Conservation (phyloP, 1,140 invertebrate genomes). For the Eufriesea mexicana region DNA sequence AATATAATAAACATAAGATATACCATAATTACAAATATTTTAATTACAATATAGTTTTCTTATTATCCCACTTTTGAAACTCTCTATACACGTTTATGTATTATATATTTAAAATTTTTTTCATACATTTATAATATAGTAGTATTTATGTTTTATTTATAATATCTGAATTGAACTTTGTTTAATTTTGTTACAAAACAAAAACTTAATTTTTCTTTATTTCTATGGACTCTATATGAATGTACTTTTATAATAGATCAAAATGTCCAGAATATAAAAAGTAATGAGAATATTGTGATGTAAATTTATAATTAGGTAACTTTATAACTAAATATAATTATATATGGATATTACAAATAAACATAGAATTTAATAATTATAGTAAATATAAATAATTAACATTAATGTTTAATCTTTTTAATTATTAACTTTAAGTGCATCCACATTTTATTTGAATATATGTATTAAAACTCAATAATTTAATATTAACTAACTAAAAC, state of each 20-base stretch:
- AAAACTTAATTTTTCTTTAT: neutral
- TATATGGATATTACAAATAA: too few species aligned
- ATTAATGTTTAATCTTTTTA: too few species aligned
- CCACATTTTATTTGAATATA: constrained; percentile 1
- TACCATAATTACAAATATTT: neutral
- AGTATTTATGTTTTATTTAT: neutral
- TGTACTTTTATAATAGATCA: neutral
- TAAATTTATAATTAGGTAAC: too few species aligned
- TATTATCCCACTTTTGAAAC: constrained; percentile 10
- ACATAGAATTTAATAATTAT: too few species aligned
- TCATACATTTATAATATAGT: neutral
- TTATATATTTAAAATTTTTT: constrained; percentile 12
- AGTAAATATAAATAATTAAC: too few species aligned
- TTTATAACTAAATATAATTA: too few species aligned
- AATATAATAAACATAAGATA: neutral
- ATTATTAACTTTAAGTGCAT: too few species aligned
- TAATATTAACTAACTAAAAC: neutral
- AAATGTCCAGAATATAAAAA: neutral
- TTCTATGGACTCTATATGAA: neutral
- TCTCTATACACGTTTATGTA: neutral
- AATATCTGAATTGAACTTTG: constrained; percentile 8
- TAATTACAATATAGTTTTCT: constrained; percentile 24
- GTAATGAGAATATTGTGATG: too few species aligned
- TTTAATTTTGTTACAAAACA: neutral
- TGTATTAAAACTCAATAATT: neutral